These are phyloP conservation scores for Mamestra brassicae DNA, from an alignment of 2,888 invertebrate species.

Conservation along the genomic window DNA sequence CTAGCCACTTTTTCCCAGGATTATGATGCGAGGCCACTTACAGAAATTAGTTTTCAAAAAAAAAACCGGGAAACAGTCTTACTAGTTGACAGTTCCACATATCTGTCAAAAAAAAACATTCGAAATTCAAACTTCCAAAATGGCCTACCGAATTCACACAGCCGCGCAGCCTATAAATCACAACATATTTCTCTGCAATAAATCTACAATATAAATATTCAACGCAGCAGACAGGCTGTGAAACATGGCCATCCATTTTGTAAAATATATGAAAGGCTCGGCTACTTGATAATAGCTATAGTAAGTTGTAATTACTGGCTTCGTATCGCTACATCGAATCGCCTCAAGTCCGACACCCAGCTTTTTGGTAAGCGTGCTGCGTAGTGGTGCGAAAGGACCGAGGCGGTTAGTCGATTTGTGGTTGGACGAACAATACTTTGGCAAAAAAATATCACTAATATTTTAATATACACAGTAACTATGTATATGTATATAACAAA, in stretches of 20 bases:
- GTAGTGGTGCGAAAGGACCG: constrained; percentile 64
- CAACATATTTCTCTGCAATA: constrained; percentile 81
- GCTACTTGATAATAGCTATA: constrained; percentile 88
- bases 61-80: too few relatives aligned
- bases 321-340: constrained; percentile 84
- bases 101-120: neutral
- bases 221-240: constrained; percentile 78
- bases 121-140: constrained; percentile 35
- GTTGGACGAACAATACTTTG: neutral
- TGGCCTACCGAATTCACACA: constrained; percentile 59
- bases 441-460: too few relatives aligned
- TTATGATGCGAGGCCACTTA: too few relatives aligned
- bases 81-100: neutral
- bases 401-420: constrained; percentile 40
- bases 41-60: too few relatives aligned
- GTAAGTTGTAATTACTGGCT: constrained; percentile 87
- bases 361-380: constrained; percentile 78
- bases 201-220: constrained; percentile 90
- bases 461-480: too few relatives aligned
- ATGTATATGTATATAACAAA: too few relatives aligned
- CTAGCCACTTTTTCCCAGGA: too few relatives aligned
- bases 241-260: constrained; percentile 86
- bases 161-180: constrained; percentile 76
- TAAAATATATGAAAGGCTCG: constrained; percentile 89
- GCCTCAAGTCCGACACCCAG: constrained; percentile 80